Base-by-base conservation (phyloP, 92 coral and sea anemone genomes). In the Epizoanthus scotinus region DNA sequence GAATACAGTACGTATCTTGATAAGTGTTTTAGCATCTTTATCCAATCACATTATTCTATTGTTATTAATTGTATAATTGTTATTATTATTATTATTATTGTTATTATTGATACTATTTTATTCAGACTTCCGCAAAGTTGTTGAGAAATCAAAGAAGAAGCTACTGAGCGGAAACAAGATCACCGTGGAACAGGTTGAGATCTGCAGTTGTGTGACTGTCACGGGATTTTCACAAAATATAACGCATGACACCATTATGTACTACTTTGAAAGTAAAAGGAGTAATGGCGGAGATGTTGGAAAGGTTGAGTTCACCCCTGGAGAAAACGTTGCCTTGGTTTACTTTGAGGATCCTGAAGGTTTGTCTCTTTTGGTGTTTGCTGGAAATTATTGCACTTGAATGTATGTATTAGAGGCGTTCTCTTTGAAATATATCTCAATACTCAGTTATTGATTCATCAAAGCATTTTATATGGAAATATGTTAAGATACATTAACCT, bases 321-420 rank as follows among this genome's bases (percentile, higher is more conserved):
- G 79, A 40, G 73, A 88, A 8, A 6, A 54, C n/a, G 68, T 34
- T 44, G 94, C 91, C 24, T 24, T 90, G 63, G 89, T 90, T 6
- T 70, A 69, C 86, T 90, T 90, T 61, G 80, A 84, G 21, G 91
- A 90, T 34, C 59, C 79, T 18, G 61, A 78, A 84, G 94, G 94
- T 90, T 19, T 8, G 20, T 3, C 2, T 44, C 7, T 10, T 44
- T 10, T 44, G 9, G 10, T 44, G 12, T 44, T 44, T 44, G 50
- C 36, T 31, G 36, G 1, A 31, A 31, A 31, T 31, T 31, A 31
- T 19, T 26, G 2, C 6, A 2, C 31, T 12, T 0, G 28, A 62
- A 0, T 5, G 15, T 17, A 10, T 28, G 20, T 57, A 4, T 31
- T 31, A 4, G 36, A 31, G 36, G 36, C 36, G 19, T 57, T 57